Evolutionary conservation across 2,888 invertebrate genomes (phyloP), one percentile per base, ranked within the genome.

Genomic region (Eupithecia centaureata): DNA sequence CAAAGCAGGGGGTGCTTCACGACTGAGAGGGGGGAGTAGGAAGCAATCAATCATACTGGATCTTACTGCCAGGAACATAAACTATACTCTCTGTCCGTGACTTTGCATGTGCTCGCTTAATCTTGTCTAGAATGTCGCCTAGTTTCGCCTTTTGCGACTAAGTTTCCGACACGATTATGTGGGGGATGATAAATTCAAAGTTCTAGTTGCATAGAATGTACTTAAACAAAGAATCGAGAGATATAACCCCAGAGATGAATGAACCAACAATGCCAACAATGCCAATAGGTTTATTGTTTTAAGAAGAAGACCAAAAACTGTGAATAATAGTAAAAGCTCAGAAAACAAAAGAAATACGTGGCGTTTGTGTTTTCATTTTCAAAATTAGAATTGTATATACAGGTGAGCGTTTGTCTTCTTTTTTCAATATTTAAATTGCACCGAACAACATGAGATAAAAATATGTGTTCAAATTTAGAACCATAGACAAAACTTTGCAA

Each of bases 101-200:
- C 47, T 47, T 47, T 47, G 47, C 47, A 47, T 47, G 47, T 3
- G 47, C 47, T 47, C 47, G 12, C 22, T 47, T 47, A 47, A 47
- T 47, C 47, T 47, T 47, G 22, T 22, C 47, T 47, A 47, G 22
- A 47, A 47, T 22, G 47, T 47, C 47, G 22, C 22, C 47, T 10
- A 47, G 18, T 47, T 47, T 7, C 22, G 47, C 22, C 8, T 47
- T 47, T 47, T 3, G 42, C 42, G 42, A 42, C 18, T 18, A 47
- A 47, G 47, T 47, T 25, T 64, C 59, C 47, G 12, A 61, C 33
- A 30, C 52, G 52, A 33, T 25, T 35, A 54, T 59, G 52, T 52
- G 5, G 10, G 25, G 47, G 3, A 10, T 12, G 47, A 47, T 47
- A 8, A 47, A 12, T 47, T 47, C 22, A 22, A 47, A 47, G 22